A percentile compares a stretch with the other conserved stretches of the same genome.
Conservation (phyloP, 1,140 invertebrate genomes). For the Euwallacea similis region DNA sequence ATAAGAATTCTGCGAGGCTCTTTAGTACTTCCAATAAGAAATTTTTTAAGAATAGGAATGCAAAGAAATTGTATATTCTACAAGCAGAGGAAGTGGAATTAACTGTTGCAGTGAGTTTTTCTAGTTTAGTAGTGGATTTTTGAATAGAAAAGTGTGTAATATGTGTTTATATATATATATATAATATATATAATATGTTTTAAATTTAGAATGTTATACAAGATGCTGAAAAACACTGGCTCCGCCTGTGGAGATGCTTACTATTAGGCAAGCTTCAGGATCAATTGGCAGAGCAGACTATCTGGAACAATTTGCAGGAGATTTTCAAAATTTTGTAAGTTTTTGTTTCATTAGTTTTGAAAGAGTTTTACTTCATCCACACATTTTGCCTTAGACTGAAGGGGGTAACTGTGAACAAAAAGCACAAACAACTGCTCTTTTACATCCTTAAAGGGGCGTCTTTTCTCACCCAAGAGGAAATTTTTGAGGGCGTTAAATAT, state of each 20-base stretch:
- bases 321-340: constrained; percentile 41
- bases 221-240: constrained; percentile 45
- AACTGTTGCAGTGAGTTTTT: constrained; percentile 37
- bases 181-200: constrained; percentile 13
- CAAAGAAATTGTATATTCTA: constrained; percentile 35
- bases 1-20: constrained; percentile 36
- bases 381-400: background rate
- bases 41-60: constrained; percentile 30
- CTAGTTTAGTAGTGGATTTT: no score
- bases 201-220: constrained; percentile 43
- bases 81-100: constrained; percentile 29
- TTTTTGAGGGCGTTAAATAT: constrained; percentile 31
- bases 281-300: constrained; percentile 27
- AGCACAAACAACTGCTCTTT: constrained; percentile 16
- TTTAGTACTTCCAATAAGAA: constrained; percentile 14
- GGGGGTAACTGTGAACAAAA: background rate
- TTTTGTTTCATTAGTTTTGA: background rate
- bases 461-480: constrained; percentile 10
- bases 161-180: constrained; percentile 8
- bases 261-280: constrained; percentile 47
- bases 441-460: constrained; percentile 17
- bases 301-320: constrained; percentile 33
- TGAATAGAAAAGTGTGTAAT: background rate
- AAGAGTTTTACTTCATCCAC: background rate
- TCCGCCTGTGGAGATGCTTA: constrained; percentile 47